Conservation (phyloP, 2,797 vertebrate species). For the Meda fulgida region DNA sequence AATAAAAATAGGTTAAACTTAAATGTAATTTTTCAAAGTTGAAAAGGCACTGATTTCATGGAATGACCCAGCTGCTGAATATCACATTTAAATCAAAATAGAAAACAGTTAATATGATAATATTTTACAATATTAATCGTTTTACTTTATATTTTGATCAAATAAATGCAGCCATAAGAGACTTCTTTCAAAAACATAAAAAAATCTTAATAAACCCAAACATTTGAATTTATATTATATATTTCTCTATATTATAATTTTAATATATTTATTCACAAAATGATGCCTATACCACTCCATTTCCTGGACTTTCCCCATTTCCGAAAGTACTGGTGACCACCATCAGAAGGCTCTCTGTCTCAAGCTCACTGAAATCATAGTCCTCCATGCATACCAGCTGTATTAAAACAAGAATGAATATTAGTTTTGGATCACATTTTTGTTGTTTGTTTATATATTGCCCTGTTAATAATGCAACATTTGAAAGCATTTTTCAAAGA, state of each 20-base stretch:
- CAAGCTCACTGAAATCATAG: conserved; percentile 76
- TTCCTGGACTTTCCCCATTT: conserved; percentile 83
- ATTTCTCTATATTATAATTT: not conserved
- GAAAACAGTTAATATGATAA: no score
- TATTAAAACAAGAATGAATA: not conserved
- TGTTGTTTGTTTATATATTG: not conserved
- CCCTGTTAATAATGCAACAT: not conserved
- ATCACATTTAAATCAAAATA: no score
- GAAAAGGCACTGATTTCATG: not conserved
- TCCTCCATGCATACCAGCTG: conserved; percentile 86
- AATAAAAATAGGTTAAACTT: not conserved
- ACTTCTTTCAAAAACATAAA: no score
- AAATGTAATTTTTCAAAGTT: not conserved
- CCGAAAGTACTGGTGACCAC: conserved; percentile 88
- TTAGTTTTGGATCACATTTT: not conserved
- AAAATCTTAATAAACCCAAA: no score
- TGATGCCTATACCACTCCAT: conserved; percentile 79
- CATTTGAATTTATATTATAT: not conserved
- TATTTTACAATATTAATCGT: no score
- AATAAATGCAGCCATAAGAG: no score
- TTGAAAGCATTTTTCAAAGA: not conserved
- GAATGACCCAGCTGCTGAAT: no score
- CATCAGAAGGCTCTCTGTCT: conserved; percentile 79
- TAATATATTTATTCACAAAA: not conserved
- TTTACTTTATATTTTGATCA: no score